Base-by-base conservation (phyloP, 2,113 vertebrate genomes). In the Otolemur garnettii region DNA sequence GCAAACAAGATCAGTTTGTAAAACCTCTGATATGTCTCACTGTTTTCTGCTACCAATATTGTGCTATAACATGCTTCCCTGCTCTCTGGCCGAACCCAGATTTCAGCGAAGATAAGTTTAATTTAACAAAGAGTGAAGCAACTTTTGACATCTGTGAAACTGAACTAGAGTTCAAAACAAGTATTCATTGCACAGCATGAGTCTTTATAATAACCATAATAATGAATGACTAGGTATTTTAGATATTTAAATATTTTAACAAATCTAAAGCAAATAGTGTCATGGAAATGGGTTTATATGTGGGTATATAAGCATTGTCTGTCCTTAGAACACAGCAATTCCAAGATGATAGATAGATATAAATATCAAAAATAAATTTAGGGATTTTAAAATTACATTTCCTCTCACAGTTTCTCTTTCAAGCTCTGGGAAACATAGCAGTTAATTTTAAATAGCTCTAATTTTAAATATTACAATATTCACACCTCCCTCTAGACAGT, bases 141-240 rank as follows among this genome's bases (percentile, higher is more conserved):
- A 77, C 62, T 80, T 78, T 69, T 77, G 69, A 68, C 30, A 71
- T 64, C 55, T 84, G 17, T 35, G 28, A 66, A 92, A 84, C 57
- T 59, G 24, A 83, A 83, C 69, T 88, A 82, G 59, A 55, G 71
- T 89, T 84, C 38, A 84, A 93, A 62, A 35, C 28, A 77, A 26
- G 45, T 35, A 14, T 66, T 88, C 72, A 28, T 84, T 89, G 88
- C 79, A 22, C 78, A 91, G 12, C 15, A 21, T 50, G 18, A 84
- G 38, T 71, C n/a, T 92, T 90, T 81, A 68, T 78, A 19, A 12
- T 72, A 38, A 11, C 35, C 7, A 38, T 69, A 64, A 71, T 45
- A 38, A 84, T 21, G 33, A 66, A 55, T 88, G 30, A 55, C 35
- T 84, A 66, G 10, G 38, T 79, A 71, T 45, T 72, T 87, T 59